These are phyloP conservation scores for Drosophila bifasciata DNA, from an alignment of 1,140 invertebrate species.

Conservation along the genomic window DNA sequence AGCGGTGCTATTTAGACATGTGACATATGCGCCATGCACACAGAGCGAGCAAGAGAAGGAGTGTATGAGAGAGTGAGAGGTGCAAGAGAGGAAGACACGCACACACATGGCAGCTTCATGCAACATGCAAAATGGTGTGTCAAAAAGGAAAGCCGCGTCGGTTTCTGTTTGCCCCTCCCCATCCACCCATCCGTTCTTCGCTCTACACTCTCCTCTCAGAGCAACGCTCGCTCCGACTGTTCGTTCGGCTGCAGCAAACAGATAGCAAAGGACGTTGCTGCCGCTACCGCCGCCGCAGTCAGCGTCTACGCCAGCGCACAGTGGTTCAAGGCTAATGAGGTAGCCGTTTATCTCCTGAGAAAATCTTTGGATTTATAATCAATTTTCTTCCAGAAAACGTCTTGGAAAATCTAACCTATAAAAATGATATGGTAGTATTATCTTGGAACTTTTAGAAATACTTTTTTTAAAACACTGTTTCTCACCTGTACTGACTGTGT, in stretches of 20 bases:
- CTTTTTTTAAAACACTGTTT: slow-evolving; percentile 7
- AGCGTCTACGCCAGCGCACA: slow-evolving; percentile 3
- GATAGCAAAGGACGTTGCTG: slow-evolving; percentile 20
- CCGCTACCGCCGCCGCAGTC: background rate
- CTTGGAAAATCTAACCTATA: no score
- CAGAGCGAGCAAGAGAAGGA: slow-evolving; percentile 7
- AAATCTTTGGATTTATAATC: no score
- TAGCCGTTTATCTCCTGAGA: no score
- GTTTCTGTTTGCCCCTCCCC: slow-evolving; percentile 27
- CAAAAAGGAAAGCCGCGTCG: slow-evolving; percentile 69
- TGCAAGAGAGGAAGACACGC: slow-evolving; percentile 20
- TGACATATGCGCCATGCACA: slow-evolving; percentile 64
- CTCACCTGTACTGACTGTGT: slow-evolving; percentile 4
- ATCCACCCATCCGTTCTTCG: background rate
- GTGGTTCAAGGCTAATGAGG: background rate
- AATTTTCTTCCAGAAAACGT: no score
- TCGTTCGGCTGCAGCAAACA: slow-evolving; percentile 10
- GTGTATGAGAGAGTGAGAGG: slow-evolving; percentile 5
- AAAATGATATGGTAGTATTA: no score
- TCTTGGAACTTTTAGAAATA: background rate
- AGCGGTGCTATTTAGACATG: slow-evolving; percentile 74
- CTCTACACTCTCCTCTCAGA: background rate
- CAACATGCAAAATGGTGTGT: slow-evolving; percentile 74
- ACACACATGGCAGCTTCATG: slow-evolving; percentile 40
- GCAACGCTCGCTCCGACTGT: background rate